A percentile compares a stretch with the other conserved stretches of the same genome.
Evolutionary conservation across 2,888 invertebrate genomes (phyloP).

Genomic region (Cephus runcator): DNA sequence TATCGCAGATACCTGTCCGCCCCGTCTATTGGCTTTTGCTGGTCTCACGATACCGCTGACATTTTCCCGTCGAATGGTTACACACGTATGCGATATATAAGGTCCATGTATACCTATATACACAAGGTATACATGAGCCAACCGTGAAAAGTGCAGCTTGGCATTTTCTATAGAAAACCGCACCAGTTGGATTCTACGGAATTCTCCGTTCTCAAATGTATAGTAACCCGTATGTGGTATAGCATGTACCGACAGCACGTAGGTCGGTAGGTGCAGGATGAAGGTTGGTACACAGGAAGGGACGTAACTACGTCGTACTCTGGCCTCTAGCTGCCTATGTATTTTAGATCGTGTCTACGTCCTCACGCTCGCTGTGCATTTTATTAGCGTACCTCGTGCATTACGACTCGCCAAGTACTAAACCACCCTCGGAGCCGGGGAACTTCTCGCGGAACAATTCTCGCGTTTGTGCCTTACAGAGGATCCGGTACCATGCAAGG

Average conservation of each 20-base stretch:
- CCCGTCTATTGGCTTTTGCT: slow-evolving; percentile 33
- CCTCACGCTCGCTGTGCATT: background rate
- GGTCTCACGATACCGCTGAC: slow-evolving; percentile 31
- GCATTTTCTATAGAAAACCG: slow-evolving; percentile 27
- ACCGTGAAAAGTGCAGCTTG: slow-evolving; percentile 23
- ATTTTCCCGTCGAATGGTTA: slow-evolving; percentile 39
- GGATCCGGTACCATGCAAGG: background rate
- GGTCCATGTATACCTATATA: background rate
- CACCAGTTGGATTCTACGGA: background rate
- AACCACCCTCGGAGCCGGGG: background rate
- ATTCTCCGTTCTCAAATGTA: background rate
- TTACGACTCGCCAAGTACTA: slow-evolving; percentile 6
- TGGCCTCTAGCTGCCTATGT: background rate
- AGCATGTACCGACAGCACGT: background rate
- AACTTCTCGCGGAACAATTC: background rate
- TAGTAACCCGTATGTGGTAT: background rate
- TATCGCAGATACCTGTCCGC: slow-evolving; percentile 20
- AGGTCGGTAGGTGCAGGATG: background rate
- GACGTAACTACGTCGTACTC: background rate
- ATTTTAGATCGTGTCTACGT: slow-evolving; percentile 6
- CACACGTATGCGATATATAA: background rate
- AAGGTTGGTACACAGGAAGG: background rate
- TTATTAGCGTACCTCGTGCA: slow-evolving; percentile 6
- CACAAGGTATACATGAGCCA: background rate
- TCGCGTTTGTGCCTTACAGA: background rate